Percentiles rank a stretch among this genome's conserved stretches.
Conservation (phyloP, 92 coral and sea anemone species). For the Scolanthus callimorphus region DNA sequence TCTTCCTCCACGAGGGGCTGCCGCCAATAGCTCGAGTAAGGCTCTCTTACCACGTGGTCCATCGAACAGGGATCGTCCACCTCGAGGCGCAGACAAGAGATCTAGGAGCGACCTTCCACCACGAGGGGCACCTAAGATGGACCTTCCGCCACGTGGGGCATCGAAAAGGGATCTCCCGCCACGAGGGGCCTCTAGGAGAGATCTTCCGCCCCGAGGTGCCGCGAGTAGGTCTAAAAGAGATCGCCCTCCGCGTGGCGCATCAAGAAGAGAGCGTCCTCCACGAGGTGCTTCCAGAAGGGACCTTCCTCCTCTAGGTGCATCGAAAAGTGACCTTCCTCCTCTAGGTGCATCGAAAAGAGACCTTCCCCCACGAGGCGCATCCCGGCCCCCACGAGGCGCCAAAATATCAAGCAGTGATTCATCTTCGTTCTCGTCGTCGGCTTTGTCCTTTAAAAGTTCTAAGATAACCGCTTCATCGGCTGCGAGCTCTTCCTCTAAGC, state of each 20-base stretch:
- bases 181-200: constrained; percentile 41
- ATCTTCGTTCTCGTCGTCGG: background rate
- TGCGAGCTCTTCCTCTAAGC: background rate
- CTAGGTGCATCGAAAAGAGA: constrained; percentile 52
- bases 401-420: background rate
- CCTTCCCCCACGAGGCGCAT: constrained; percentile 48
- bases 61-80: constrained; percentile 40
- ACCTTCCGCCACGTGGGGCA: constrained; percentile 43
- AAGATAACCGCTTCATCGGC: background rate
- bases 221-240: constrained; percentile 7
- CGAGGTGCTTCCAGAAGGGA: constrained; percentile 29
- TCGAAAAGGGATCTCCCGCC: constrained; percentile 36
- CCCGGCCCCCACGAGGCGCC: constrained; percentile 32
- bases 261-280: constrained; percentile 50
- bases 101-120: constrained; percentile 15
- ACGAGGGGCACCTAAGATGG: constrained; percentile 27
- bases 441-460: background rate
- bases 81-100: constrained; percentile 46
- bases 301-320: constrained; percentile 71
- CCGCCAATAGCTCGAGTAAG: no score
- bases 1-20: constrained; percentile 56
- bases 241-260: constrained; percentile 59
- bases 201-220: constrained; percentile 62
- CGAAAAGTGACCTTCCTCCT: constrained; percentile 51
- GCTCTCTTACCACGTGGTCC: constrained; percentile 51